Percentiles rank a stretch among this genome's conserved stretches.
Conservation (phyloP, 2,888 invertebrate species). For the Ceriagrion tenellum region DNA sequence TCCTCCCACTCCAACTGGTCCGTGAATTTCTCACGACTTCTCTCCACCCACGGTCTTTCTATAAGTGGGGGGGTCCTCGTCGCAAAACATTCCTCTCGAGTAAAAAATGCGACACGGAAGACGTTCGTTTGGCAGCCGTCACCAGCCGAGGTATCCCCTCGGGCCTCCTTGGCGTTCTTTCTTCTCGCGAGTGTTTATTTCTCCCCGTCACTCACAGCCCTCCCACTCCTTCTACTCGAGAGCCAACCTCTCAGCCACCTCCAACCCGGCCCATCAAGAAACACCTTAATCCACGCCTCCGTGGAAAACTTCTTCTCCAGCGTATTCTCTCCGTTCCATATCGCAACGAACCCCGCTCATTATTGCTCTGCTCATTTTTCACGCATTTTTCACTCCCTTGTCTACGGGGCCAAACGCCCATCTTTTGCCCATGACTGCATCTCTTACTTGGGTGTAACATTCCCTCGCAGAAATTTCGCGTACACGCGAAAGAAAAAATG, state of each 20-base stretch:
- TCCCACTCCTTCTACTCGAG: neutral
- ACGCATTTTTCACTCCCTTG: neutral
- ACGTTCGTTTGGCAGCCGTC: conserved; percentile 36
- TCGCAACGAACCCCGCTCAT: neutral
- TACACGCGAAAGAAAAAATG: neutral
- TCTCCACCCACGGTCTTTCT: neutral
- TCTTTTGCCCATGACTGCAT: neutral
- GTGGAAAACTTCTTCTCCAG: neutral
- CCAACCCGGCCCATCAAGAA: neutral
- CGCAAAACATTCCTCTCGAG: neutral
- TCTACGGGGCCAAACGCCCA: neutral
- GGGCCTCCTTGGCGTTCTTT: neutral
- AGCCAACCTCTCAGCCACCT: neutral
- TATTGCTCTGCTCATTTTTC: neutral
- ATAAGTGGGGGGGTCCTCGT: neutral
- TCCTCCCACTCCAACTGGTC: neutral
- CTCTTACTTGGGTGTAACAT: neutral
- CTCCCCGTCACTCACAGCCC: neutral
- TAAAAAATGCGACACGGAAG: conserved; percentile 15
- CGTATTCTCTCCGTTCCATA: neutral
- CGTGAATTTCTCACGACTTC: neutral
- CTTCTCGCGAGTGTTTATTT: conserved; percentile 10
- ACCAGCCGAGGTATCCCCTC: neutral
- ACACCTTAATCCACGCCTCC: conserved; percentile 32
- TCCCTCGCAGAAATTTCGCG: neutral